Conservation (phyloP, 2,113 vertebrate species). For the Cervus canadensis region DNA sequence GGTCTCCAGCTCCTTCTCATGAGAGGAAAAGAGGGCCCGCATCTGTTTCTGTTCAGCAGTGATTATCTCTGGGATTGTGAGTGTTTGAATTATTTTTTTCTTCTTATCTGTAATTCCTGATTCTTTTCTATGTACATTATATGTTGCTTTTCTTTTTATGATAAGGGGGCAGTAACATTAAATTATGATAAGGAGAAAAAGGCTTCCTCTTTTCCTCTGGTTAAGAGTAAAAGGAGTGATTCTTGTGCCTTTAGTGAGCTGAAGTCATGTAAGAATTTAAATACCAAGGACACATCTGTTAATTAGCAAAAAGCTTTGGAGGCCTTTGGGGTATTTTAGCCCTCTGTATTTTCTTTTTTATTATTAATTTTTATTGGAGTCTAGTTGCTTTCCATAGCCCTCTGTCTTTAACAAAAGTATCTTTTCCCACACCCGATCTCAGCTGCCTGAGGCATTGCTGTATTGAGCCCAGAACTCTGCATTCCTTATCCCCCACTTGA, state of each 20-base stretch:
- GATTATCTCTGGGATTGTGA: constrained; percentile 48
- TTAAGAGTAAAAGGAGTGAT: not conserved
- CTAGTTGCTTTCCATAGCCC: not conserved
- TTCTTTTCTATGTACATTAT: not conserved
- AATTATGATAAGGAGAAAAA: not conserved
- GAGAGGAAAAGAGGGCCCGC: not conserved
- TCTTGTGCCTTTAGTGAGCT: not conserved
- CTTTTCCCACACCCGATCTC: not conserved
- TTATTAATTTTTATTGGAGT: not conserved
- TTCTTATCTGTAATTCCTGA: constrained; percentile 49
- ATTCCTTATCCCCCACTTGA: not conserved
- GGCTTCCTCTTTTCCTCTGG: not conserved
- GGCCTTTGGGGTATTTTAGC: not conserved
- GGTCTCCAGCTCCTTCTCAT: not conserved
- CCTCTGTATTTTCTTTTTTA: not conserved
- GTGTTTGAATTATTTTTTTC: not conserved
- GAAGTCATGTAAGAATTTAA: not conserved
- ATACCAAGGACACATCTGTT: not conserved
- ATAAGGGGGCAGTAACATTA: constrained; percentile 21
- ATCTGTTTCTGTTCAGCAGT: constrained; percentile 62
- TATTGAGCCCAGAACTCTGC: not conserved
- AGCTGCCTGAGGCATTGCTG: not conserved
- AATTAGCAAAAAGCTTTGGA: not conserved
- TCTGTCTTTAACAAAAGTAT: not conserved
- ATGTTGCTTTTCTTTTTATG: not conserved